Evolutionary conservation across 2,888 invertebrate genomes (phyloP).

Genomic region (Thereva unica): DNA sequence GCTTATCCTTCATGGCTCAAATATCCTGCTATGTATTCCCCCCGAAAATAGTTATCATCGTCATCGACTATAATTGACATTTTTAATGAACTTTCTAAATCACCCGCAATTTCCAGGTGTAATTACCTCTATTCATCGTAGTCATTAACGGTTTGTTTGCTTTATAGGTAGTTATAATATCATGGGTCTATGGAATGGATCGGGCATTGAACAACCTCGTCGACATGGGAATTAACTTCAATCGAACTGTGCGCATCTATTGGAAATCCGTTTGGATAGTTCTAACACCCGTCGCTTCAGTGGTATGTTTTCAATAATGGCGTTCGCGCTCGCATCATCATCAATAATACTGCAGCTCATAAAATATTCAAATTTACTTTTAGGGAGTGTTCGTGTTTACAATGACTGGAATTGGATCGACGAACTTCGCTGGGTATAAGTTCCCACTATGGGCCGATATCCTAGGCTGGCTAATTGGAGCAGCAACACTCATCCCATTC

Average conservation of each 20-base stretch:
- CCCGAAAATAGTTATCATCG: slow-evolving; percentile 7
- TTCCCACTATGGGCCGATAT: slow-evolving; percentile 74
- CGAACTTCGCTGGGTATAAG: slow-evolving; percentile 66
- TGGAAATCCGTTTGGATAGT: slow-evolving; percentile 77
- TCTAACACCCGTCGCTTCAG: slow-evolving; percentile 68
- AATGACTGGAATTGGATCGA: slow-evolving; percentile 67
- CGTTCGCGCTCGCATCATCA: not conserved
- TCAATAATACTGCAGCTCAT: slow-evolving; percentile 1
- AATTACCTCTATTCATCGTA: slow-evolving; percentile 27
- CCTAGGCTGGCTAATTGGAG: slow-evolving; percentile 73
- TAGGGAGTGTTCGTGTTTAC: slow-evolving; percentile 76
- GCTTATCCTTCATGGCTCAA: not conserved
- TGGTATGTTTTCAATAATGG: slow-evolving; percentile 63
- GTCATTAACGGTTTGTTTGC: slow-evolving; percentile 31
- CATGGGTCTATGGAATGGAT: slow-evolving; percentile 72
- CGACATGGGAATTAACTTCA: slow-evolving; percentile 69
- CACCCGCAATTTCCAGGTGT: slow-evolving; percentile 11
- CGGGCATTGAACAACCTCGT: slow-evolving; percentile 64
- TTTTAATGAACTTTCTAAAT: slow-evolving; percentile 25
- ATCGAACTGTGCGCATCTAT: slow-evolving; percentile 63
- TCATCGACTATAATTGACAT: slow-evolving; percentile 2
- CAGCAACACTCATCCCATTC: slow-evolving; percentile 71
- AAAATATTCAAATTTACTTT: slow-evolving; percentile 44
- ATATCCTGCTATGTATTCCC: slow-evolving; percentile 10
- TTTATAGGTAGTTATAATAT: slow-evolving; percentile 62